phyloP scores from a whole-genome alignment of 2,797 vertebrate genomes.

The Enteromius argenteus region DNA sequence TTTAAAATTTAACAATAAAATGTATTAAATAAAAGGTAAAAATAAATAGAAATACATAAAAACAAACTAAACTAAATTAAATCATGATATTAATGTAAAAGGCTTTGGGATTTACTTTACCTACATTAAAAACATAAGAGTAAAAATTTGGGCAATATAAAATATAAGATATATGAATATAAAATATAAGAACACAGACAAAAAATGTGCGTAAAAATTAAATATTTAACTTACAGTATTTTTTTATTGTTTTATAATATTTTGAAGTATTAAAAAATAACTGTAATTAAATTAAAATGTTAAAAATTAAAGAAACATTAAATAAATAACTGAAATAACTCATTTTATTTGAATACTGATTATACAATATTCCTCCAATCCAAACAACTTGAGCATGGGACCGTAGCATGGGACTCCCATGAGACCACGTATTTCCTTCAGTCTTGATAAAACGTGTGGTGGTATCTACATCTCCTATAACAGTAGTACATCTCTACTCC shows the following conservation, averaged over 20 bases:
- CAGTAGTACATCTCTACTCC: constrained; percentile 73
- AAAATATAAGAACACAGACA: not conserved
- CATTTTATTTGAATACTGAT: not conserved
- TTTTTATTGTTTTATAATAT: not conserved
- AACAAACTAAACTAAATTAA: not conserved
- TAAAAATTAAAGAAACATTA: not conserved
- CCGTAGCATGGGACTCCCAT: not conserved
- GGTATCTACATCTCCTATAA: constrained; percentile 71
- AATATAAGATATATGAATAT: not conserved
- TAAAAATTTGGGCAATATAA: not conserved
- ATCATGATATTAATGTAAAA: not conserved
- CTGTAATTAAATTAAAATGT: not conserved
- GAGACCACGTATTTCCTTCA: not conserved
- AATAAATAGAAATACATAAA: not conserved
- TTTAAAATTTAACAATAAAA: not conserved
- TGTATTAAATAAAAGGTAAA: not conserved
- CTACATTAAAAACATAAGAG: not conserved
- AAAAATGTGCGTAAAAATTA: not conserved
- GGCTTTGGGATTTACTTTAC: not conserved
- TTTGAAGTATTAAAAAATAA: not conserved
- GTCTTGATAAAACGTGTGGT: constrained; percentile 64
- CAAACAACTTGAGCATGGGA: not conserved
- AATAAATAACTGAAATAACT: not conserved
- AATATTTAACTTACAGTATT: not conserved
- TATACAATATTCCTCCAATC: not conserved